These are phyloP conservation scores for Morinoia aosen DNA, from an alignment of 2,888 invertebrate species.

Conservation along the genomic window DNA sequence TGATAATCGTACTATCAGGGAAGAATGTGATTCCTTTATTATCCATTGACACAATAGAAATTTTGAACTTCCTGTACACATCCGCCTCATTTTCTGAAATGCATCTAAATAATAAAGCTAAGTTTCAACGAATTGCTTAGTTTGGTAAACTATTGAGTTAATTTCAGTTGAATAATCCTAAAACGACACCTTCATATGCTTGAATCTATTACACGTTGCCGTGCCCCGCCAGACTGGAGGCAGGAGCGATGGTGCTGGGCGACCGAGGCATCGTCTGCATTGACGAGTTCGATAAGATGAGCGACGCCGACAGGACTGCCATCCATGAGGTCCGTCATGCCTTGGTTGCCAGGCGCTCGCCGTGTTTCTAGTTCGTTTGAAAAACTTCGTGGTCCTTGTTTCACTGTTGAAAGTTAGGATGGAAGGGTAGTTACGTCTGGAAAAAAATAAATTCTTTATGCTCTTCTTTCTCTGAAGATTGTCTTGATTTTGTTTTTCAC, in stretches of 20 bases:
- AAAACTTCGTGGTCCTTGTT: not conserved
- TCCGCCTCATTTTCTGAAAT: no score
- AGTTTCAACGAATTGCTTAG: no score
- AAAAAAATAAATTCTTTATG: not conserved
- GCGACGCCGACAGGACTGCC: slow-evolving; percentile 97
- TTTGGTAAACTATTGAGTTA: no score
- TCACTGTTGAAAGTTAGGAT: not conserved
- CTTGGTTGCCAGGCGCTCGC: not conserved
- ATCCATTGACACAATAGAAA: no score
- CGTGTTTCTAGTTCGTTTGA: not conserved
- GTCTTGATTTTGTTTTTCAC: no score
- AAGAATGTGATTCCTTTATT: no score
- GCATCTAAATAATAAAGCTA: no score
- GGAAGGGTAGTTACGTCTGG: not conserved
- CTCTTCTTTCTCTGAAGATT: no score
- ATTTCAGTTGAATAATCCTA: no score
- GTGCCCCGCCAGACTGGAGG: slow-evolving; percentile 80
- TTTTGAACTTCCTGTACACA: no score
- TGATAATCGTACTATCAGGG: no score
- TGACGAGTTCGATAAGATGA: slow-evolving; percentile 99
- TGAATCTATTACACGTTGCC: not conserved
- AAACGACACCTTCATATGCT: not conserved
- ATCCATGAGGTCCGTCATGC: slow-evolving; percentile 89
- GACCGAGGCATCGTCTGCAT: slow-evolving; percentile 97
- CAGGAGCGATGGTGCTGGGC: slow-evolving; percentile 99